phyloP scores from a whole-genome alignment of 2,797 vertebrate species.

The Muscicapa comitata region DNA sequence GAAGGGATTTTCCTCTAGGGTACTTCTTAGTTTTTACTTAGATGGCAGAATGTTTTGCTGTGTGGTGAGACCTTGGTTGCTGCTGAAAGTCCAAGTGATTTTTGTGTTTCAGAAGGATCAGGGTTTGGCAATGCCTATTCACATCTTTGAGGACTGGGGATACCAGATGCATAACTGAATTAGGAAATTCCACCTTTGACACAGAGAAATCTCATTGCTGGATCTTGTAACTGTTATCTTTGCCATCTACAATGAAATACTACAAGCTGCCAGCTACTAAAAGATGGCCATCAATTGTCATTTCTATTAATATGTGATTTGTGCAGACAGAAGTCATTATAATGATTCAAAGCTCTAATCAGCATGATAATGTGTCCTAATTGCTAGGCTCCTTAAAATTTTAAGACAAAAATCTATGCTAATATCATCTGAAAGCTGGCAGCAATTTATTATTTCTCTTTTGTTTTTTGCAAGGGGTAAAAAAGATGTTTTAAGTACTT shows the following conservation, averaged over 20 bases:
- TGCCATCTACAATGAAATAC: neutral
- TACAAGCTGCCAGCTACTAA: neutral
- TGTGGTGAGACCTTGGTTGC: neutral
- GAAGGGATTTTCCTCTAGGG: neutral
- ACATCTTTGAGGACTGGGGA: neutral
- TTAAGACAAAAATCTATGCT: constrained; percentile 40
- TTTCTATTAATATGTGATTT: constrained; percentile 41
- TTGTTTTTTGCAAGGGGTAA: neutral
- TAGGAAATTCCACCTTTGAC: neutral
- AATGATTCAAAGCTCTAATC: constrained; percentile 46
- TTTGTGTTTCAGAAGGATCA: neutral
- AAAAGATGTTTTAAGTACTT: neutral
- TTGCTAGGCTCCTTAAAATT: constrained; percentile 36
- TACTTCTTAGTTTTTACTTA: neutral
- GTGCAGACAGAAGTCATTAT: constrained; percentile 23
- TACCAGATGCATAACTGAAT: neutral
- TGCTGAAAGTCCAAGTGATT: neutral
- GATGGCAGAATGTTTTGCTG: neutral
- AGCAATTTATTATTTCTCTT: constrained; percentile 33
- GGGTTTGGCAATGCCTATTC: neutral
- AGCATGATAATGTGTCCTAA: constrained; percentile 47
- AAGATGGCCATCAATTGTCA: neutral
- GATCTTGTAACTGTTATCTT: neutral
- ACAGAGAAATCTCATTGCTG: neutral
- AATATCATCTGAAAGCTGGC: constrained; percentile 24